Evolutionary conservation across 2,113 vertebrate genomes (phyloP), one percentile per base, ranked within the genome.

Genomic region (Mugil cephalus): DNA sequence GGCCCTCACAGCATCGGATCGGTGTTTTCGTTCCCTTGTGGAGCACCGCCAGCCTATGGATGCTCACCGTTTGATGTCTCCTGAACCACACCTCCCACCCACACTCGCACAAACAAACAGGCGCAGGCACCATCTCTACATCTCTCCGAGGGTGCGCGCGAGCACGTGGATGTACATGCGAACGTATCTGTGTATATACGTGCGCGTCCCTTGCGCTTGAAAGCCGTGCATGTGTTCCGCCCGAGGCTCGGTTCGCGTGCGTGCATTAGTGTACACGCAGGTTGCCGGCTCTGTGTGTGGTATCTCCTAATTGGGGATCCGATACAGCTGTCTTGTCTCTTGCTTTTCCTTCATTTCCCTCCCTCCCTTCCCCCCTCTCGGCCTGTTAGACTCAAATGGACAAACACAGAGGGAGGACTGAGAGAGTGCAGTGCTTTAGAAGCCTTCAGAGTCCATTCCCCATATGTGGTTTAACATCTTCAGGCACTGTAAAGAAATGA

Each of bases 251-350:
- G 51, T 24, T 7, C 58, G 60, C 13, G 68, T 50, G 54, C 9
- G 5, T 58, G 50, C 19, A 17, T 58, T 40, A 69, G 58, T 14
- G 43, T 74, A 15, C 77, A 53, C 47, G n/a, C 77, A 65, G 66
- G 71, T 76, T 71, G 65, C 76, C 83, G n/a, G n/a, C 83, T 75
- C 83, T 80, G 61, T 82, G 82, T 84, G 87, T 77, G 74, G 79
- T 80, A 72, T 66, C 63, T 76, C 69, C 73, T 88, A 91, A 90
- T 85, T 89, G 83, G 87, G 74, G 63, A 90, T 88, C 55, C 50
- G n/a, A 80, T 85, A 59, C 84, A 82, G 88, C 84, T 84, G 85
- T 84, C 84, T 85, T 80, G 69, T 86, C 69, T 79, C 72, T 53
- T 18, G 34, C 51, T 68, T 80, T 75, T 84, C 52, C 55, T 68